phyloP scores from a whole-genome alignment of 2,797 vertebrate species.

The Sebastes oblongus region DNA sequence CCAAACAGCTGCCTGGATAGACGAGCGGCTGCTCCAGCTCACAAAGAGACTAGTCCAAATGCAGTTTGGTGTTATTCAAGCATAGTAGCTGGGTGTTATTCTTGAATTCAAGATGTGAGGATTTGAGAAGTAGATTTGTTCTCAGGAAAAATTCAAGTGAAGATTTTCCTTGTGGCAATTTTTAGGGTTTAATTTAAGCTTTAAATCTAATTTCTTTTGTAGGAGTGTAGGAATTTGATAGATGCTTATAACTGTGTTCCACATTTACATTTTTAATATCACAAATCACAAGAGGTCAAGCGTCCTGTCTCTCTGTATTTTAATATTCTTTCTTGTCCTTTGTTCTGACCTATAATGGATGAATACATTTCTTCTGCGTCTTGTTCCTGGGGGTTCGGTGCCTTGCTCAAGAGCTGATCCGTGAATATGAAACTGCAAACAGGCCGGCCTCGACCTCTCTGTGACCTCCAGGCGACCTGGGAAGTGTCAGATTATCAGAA shows the following conservation, averaged over 20 bases:
- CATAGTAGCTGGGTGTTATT: neutral
- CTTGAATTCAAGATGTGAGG: neutral
- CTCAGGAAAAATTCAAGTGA: neutral
- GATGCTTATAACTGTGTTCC: neutral
- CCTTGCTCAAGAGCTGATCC: neutral
- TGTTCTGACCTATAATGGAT: neutral
- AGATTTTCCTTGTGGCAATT: neutral
- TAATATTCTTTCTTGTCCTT: neutral
- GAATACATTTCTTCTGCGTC: neutral
- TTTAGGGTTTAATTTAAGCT: neutral
- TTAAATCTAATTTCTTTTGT: neutral
- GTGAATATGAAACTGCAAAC: neutral
- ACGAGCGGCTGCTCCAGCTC: neutral
- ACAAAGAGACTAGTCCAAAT: neutral
- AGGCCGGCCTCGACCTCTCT: neutral
- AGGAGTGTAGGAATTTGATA: neutral
- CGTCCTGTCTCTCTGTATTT: neutral
- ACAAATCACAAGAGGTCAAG: no score
- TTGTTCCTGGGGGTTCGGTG: neutral
- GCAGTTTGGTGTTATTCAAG: neutral
- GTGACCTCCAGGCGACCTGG: neutral
- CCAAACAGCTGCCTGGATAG: neutral
- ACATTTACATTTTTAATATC: no score
- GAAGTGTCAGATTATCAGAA: neutral
- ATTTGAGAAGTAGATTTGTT: neutral